Percentiles rank a stretch among this genome's conserved stretches.
phyloP scores from a whole-genome alignment of 2,888 invertebrate species.

The Ashinkailepas kermadecensis region DNA sequence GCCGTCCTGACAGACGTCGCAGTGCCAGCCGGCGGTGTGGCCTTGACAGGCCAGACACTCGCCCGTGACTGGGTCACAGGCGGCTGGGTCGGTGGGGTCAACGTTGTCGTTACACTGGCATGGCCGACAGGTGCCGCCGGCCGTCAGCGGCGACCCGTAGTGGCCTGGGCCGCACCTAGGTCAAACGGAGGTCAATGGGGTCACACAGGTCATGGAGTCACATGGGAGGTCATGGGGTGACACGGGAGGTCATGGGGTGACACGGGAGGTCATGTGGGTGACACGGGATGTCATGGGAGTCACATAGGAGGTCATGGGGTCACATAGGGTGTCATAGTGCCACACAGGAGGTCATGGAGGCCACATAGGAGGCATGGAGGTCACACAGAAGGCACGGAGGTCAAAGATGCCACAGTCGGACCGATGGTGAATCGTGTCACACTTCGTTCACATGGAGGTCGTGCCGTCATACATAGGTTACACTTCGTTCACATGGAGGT shows the following conservation, averaged over 20 bases:
- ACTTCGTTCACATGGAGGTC: too few species aligned
- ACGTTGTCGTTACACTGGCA: constrained; percentile 95
- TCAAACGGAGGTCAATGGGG: background rate
- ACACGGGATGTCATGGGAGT: background rate
- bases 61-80: constrained; percentile 74
- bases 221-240: background rate
- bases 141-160: constrained; percentile 68
- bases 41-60: constrained; percentile 75
- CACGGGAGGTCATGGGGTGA: background rate
- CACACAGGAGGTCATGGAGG: constrained; percentile 40
- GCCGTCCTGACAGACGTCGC: constrained; percentile 48
- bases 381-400: too few species aligned
- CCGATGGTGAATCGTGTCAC: too few species aligned
- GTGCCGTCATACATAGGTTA: too few species aligned
- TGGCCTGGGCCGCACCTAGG: constrained; percentile 70
- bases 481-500: too few species aligned
- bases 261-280: background rate
- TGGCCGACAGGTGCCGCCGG: constrained; percentile 65
- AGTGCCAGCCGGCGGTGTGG: constrained; percentile 63
- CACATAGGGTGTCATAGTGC: background rate
- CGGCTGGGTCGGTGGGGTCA: constrained; percentile 54
- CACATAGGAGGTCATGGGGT: background rate
- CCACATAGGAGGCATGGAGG: too few species aligned
- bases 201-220: background rate
- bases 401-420: too few species aligned